Base-by-base conservation (phyloP, 2,888 invertebrate species). In the Drosophila neotestacea region DNA sequence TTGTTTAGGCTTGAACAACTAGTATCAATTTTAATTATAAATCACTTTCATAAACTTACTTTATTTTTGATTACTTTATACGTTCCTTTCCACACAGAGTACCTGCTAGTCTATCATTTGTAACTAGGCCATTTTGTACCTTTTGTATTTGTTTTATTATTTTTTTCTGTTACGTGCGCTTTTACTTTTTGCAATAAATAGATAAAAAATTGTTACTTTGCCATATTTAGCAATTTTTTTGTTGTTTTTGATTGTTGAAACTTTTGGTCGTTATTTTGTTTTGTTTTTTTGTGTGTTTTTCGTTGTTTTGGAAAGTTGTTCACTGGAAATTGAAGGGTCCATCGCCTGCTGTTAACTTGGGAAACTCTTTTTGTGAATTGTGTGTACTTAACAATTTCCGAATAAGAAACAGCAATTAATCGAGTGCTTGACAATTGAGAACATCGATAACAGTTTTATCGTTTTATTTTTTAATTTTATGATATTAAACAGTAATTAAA, bases 121-220 rank as follows among this genome's bases (percentile, higher is more conserved):
- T 9, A 61, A 61, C 34, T 44, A 27, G 36, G 28, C 28, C 44
- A 55, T 16, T 47, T n/a, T 36, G 28, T 13, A 10, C 27, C 10
- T 41, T 50, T 41, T 22, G 34, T n/a, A 16, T 48, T 42, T 42
- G 58, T 38, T 54, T 50, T 22, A 34, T 36, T 55, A 42, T 42
- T 60, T 48, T 54, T 52, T 50, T 56, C 62, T 55, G 46, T 58
- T 68, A 11, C 47, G 47, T 47, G 47, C 76, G 76, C 83, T 83
- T 87, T 87, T 83, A 87, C 83, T 81, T 87, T 87, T 72, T 62
- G 81, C 86, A 77, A 70, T 77, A 83, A 46, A 58, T 56, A 66
- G 64, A 56, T 36, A 30, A 73, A 62, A 71, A 73, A 63, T 56
- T 59, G 39, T 38, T 69, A 46, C 55, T 34, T 27, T 13, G 44